phyloP scores from a whole-genome alignment of 2,888 invertebrate species.

The Ceramica pisi region DNA sequence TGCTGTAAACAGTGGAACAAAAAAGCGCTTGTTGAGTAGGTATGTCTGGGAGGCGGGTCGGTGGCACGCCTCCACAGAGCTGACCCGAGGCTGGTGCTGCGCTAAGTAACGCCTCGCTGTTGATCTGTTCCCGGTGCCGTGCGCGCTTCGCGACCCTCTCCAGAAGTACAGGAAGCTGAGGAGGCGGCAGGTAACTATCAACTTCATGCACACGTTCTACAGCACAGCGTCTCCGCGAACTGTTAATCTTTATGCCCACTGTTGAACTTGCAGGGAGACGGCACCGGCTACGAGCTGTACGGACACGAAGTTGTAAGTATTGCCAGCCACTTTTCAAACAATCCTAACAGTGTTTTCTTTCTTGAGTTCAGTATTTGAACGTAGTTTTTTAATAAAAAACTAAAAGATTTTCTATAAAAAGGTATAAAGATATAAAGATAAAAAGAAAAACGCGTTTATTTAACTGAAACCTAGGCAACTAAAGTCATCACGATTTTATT shows the following conservation, averaged over 20 bases:
- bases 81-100: neutral
- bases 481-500: too few species aligned
- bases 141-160: conserved; percentile 70
- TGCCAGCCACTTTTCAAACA: too few species aligned
- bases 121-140: conserved; percentile 63
- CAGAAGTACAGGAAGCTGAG: conserved; percentile 96
- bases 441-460: too few species aligned
- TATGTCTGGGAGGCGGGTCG: neutral
- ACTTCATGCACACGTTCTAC: conserved; percentile 48
- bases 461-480: too few species aligned
- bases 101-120: conserved; percentile 68
- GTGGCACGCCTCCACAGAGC: neutral
- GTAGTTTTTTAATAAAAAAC: too few species aligned
- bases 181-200: conserved; percentile 94
- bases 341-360: too few species aligned
- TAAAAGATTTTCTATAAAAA: too few species aligned
- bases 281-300: conserved; percentile 93
- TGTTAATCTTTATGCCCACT: conserved; percentile 89
- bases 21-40: too few species aligned
- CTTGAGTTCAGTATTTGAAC: too few species aligned
- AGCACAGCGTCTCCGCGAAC: conserved; percentile 59
- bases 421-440: too few species aligned
- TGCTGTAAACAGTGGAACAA: too few species aligned
- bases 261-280: conserved; percentile 94
- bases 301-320: conserved; percentile 93